Evolutionary conservation across 1,140 invertebrate species (phyloP).

Genomic region (Bombus confusus): DNA sequence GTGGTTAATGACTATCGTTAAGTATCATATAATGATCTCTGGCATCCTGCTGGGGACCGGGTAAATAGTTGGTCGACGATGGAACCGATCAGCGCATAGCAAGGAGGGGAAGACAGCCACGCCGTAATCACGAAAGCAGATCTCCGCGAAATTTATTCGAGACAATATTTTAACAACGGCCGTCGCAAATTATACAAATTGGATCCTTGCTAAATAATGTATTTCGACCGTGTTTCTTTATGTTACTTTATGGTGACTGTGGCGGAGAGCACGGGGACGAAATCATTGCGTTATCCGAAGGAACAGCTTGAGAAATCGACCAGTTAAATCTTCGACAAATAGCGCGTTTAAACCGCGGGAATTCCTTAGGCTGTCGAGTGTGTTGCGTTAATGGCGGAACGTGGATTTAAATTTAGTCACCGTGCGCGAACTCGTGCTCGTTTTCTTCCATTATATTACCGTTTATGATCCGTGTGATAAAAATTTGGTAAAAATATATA

Average conservation of each 20-base stretch:
- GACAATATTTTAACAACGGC: constrained; percentile 22
- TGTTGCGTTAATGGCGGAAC: background rate
- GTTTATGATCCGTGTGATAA: background rate
- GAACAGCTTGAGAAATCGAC: constrained; percentile 16
- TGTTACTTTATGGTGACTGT: background rate
- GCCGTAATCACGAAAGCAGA: constrained; percentile 27
- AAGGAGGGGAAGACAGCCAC: too few species aligned
- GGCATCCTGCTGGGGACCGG: constrained; percentile 32
- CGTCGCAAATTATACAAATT: constrained; percentile 31
- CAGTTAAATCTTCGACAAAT: constrained; percentile 17
- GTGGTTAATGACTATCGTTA: constrained; percentile 51
- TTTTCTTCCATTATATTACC: background rate
- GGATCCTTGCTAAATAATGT: constrained; percentile 2
- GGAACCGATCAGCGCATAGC: background rate
- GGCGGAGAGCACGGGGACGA: background rate
- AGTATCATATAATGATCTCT: constrained; percentile 40
- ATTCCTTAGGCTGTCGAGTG: background rate
- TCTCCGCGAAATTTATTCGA: constrained; percentile 34
- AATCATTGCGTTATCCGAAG: background rate
- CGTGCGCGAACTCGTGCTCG: background rate
- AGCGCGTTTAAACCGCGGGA: background rate
- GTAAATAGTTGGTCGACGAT: constrained; percentile 31
- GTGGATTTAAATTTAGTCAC: background rate
- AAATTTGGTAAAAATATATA: background rate
- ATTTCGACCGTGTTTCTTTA: constrained; percentile 6